These are phyloP conservation scores for Drosophila teissieri DNA, from an alignment of 1,140 invertebrate genomes.

Conservation along the genomic window DNA sequence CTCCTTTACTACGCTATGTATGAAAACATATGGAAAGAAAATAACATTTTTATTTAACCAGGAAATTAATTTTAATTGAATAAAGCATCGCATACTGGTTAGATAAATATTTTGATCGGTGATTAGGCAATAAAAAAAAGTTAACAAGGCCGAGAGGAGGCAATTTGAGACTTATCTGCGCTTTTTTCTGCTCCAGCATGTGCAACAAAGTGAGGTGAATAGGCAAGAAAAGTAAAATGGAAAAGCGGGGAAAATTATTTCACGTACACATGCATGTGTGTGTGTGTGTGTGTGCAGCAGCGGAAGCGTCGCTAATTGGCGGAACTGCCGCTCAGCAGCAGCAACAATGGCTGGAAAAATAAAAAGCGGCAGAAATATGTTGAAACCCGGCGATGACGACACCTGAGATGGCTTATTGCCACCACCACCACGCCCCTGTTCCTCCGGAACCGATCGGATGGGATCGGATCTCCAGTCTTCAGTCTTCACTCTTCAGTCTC, in stretches of 20 bases:
- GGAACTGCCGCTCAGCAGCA: conserved; percentile 63
- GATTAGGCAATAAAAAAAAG: conserved; percentile 3
- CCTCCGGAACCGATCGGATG: too few species aligned
- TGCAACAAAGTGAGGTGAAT: conserved; percentile 31
- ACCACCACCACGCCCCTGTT: conserved; percentile 38
- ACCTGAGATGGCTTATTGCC: conserved; percentile 76
- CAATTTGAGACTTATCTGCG: conserved; percentile 37
- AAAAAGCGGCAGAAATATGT: conserved; percentile 63
- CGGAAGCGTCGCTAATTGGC: conserved; percentile 79
- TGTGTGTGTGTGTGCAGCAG: conserved; percentile 50
- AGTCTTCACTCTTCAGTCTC: background rate
- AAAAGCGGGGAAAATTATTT: conserved; percentile 68
- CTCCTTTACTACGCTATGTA: too few species aligned
- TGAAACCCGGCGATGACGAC: conserved; percentile 69
- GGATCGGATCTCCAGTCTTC: conserved; percentile 25
- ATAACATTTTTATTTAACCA: background rate
- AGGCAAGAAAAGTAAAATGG: conserved; percentile 40
- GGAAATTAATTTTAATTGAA: background rate
- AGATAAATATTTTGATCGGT: background rate
- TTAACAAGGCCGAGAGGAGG: conserved; percentile 2
- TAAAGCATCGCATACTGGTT: background rate
- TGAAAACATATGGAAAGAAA: too few species aligned
- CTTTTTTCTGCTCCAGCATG: conserved; percentile 35
- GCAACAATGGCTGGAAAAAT: conserved; percentile 36
- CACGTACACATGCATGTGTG: conserved; percentile 43